Evolutionary conservation across 30 jellyfish, hydroid and myxozoan species (phyloP).

Genomic region (Pelagia noctiluca): DNA sequence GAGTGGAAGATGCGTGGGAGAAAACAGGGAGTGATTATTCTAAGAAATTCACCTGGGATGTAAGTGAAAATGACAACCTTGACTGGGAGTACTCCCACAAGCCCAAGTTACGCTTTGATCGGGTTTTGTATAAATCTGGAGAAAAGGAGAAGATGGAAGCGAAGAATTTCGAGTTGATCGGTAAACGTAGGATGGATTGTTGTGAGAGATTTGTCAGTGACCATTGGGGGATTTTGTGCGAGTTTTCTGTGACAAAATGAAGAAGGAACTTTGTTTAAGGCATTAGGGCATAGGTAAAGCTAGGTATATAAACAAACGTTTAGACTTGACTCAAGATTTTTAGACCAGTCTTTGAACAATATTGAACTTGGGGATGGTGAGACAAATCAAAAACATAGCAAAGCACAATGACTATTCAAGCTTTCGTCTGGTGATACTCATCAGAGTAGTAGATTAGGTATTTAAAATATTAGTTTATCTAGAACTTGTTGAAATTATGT

Average conservation of each 20-base stretch:
- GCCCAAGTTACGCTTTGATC: conserved; percentile 81
- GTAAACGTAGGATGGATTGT: conserved; percentile 53
- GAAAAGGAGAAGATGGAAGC: conserved; percentile 6
- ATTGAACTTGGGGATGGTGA: too few relatives aligned
- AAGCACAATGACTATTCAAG: too few relatives aligned
- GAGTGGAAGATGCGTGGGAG: conserved; percentile 84
- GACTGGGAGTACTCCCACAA: conserved; percentile 20
- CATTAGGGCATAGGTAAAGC: too few relatives aligned
- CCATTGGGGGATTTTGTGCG: conserved; percentile 84
- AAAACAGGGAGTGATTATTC: conserved; percentile 48
- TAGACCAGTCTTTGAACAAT: too few relatives aligned
- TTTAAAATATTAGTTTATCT: too few relatives aligned
- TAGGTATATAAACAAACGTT: too few relatives aligned
- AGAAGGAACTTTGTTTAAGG: too few relatives aligned
- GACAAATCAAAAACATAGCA: too few relatives aligned
- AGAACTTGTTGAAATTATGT: too few relatives aligned
- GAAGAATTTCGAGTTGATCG: conserved; percentile 62
- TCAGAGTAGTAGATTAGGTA: too few relatives aligned
- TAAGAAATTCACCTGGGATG: conserved; percentile 84
- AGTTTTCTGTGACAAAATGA: conserved; percentile 25
- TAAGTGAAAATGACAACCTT: conserved; percentile 72
- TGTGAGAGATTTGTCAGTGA: conserved; percentile 91
- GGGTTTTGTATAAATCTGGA: conserved; percentile 61
- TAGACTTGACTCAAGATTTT: too few relatives aligned
- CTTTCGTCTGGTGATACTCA: too few relatives aligned